Evolutionary conservation across 2,113 vertebrate genomes (phyloP), one percentile per base, ranked within the genome.

Genomic region (Proterorhinus semilunaris): DNA sequence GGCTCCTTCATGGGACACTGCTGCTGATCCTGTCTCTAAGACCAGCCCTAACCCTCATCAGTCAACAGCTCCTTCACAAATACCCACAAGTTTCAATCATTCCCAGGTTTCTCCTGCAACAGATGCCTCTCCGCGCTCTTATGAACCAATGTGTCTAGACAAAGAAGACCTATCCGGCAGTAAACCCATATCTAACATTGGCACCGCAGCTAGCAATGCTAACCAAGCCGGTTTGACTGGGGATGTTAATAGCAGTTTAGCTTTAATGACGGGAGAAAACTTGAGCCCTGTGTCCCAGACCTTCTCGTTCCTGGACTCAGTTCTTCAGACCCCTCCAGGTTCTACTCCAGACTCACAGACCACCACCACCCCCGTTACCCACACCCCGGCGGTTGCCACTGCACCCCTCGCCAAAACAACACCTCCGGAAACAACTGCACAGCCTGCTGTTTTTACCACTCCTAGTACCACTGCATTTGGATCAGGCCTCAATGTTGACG

Each of bases 301-400:
- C 17, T 91, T 92, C 75, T 90, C 90, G 58, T 92, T 92, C 71
- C 86, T 92, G 6, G 91, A 92, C 81, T 91, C 91, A 44, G 88
- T 91, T 63, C 90, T 92, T 10, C 91, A 89, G 83, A 89, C 87
- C 57, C 80, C 89, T 64, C 86, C 83, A n/a, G 81, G 79, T 69
- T 80, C 80, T 48, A 85, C 85, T 43, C 84, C 83, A 9, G 81
- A 83, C 59, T 84, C 86, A 17, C 86, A 90, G 82, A 86, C 80
- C 68, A 66, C 79, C 68, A 66, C 79, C 58, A 85, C 81, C 72
- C 85, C 87, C 1, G 17, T 89, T 72, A 87, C 78, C 58, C 82
- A 79, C 83, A 85, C 86, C 27, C 80, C 87, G 3, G 69, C 72
- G n/a, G 70, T 78, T 9, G 76, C 61, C 7, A 57, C 70, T 4